Base-by-base conservation (phyloP, 2,888 invertebrate species). In the Drosophila kuntzei region DNA sequence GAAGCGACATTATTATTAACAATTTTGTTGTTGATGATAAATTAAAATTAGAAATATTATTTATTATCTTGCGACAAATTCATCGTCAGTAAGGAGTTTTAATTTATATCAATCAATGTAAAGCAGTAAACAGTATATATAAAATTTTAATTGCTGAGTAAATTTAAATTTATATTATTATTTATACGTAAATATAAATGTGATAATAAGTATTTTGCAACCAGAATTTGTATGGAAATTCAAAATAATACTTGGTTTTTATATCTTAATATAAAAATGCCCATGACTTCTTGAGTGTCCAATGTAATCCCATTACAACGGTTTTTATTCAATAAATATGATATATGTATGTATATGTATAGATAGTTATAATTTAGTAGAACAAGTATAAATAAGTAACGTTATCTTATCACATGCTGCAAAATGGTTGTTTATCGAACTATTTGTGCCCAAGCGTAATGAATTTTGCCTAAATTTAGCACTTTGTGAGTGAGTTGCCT, bases 381-480 rank as follows among this genome's bases (percentile, higher is more conserved):
- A 34, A 36, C 32, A 71, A 37, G 16, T 53, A 36, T 36, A 60
- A 39, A 60, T 47, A 49, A 41, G 14, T 32, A 44, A 22, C 16
- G 14, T 27, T 75, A 71, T 75, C 74, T 75, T 66, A 75, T 75
- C 74, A 16, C 25, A 27, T 12, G 46, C 32, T 66, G 66, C 77
- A 76, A 75, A 76, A 73, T 75, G 60, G 57, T 46, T 75, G 59
- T 49, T 64, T 74, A 69, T 69, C 69, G 55, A 47, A 36, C 16
- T 53, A 57, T 49, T 39, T 36, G 20, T 22, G 29, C 16, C 27
- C 37, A 16, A 18, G 36, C 22, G 7, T 22, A 51, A 20, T 32
- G 47, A 36, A 49, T 22, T 49, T 57, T 32, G 12, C 43, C 32
- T 41, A 27, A 27, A 54, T 25, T 12, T 1, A 43, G 14, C 25